Base-by-base conservation (phyloP, 2,888 invertebrate species). In the Amblyteles armatorius region DNA sequence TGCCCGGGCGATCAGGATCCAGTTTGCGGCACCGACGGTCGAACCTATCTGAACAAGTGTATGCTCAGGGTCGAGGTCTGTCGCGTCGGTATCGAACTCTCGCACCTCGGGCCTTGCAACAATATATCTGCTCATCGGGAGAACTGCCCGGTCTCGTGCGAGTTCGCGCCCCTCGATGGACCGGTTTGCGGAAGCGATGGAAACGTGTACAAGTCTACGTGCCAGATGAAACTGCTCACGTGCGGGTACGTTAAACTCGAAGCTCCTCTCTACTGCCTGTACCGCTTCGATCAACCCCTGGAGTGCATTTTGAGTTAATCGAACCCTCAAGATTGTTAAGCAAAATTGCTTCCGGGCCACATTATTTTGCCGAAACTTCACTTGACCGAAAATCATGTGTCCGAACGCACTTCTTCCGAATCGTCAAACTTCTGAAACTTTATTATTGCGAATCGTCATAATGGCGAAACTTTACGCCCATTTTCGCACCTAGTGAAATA, bases 121-220 rank as follows among this genome's bases (percentile, higher is more conserved):
- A 96, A 96, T 92, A 96, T 96, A 90, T 97, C 97, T 82, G 98
- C 98, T 0, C 97, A 98, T 89, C 95, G 98, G 16, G 98, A 98
- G 93, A 97, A 98, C 92, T 99, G 99, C 90, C 98, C 98, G 0
- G 97, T 97, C 4, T 96, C 97, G 89, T 98, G 98, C 93, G 97
- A 97, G 48, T 97, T 96, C 90, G 98, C 98, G 0, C 98, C 98
- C 0, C 95, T 97, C 87, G 98, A 98, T 90, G 98, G 98, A 0
- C 98, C 98, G 0, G 96, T 99, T 86, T 99, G 99, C 92, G 99
- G 97, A 3, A 98, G 97, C 82, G 98, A 99, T 92, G 98, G 97
- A 44, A 98, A 98, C 91, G 98, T 98, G 0, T 99, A 99, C 95
- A 97, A 97, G 91, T 98, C 97, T 90, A 98, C 98, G 2, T 99